Conservation (phyloP, 2,888 invertebrate genomes). For the Petrophora chlorosata region DNA sequence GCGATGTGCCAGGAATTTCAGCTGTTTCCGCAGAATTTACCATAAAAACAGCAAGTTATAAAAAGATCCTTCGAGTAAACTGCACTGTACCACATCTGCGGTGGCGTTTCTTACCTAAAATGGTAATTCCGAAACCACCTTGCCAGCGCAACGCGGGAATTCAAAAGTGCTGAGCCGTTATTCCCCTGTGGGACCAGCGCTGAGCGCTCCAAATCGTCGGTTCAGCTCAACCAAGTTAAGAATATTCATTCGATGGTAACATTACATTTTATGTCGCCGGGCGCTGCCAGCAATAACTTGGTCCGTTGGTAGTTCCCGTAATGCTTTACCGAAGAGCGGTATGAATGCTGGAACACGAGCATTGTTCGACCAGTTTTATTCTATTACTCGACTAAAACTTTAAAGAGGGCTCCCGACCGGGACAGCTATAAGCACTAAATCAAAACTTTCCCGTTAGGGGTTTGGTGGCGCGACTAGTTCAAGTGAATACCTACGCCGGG, state of each 20-base stretch:
- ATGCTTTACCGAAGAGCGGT: slow-evolving; percentile 52
- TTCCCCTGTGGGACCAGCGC: slow-evolving; percentile 38
- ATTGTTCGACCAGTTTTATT: slow-evolving; percentile 80
- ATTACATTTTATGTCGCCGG: slow-evolving; percentile 64
- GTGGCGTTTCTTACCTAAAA: slow-evolving; percentile 21
- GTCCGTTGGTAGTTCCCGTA: slow-evolving; percentile 61
- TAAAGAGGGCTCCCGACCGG: slow-evolving; percentile 73
- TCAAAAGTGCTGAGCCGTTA: slow-evolving; percentile 40
- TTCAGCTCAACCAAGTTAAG: slow-evolving; percentile 50
- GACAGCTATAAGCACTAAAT: slow-evolving; percentile 81
- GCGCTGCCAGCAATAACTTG: slow-evolving; percentile 62
- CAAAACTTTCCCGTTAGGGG: slow-evolving; percentile 77
- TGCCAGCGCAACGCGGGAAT: slow-evolving; percentile 29
- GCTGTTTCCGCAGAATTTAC: neutral
- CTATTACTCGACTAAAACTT: slow-evolving; percentile 78
- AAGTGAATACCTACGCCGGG: slow-evolving; percentile 63
- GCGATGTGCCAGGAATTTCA: neutral
- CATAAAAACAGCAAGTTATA: slow-evolving; percentile 9
- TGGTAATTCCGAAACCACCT: slow-evolving; percentile 25
- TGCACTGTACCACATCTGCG: slow-evolving; percentile 26
- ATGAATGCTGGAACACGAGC: slow-evolving; percentile 67
- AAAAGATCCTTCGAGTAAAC: slow-evolving; percentile 6
- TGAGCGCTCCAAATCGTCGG: slow-evolving; percentile 45
- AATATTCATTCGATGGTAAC: slow-evolving; percentile 68
- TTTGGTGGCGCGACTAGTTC: slow-evolving; percentile 63